Base-by-base conservation (phyloP, 2,888 invertebrate genomes). In the Monoplex corrugatus region DNA sequence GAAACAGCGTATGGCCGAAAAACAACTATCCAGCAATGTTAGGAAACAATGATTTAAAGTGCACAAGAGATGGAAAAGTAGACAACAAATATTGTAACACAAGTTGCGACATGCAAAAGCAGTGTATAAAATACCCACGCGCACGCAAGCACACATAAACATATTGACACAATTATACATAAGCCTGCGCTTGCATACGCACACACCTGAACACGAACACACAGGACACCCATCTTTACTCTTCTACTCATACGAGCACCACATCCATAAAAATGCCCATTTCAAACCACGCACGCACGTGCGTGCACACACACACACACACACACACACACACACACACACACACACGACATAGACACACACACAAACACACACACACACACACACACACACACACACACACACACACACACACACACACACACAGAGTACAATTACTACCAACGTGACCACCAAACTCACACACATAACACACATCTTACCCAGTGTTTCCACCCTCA, bases 391-490 rank as follows among this genome's bases (percentile, higher is more conserved):
- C 23, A 63, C 35, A 16, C n/a, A 78, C n/a, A 78, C n/a, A 78
- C n/a, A 78, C n/a, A 78, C n/a, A 78, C n/a, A 78, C 5, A 78
- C 35, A 78, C 35, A 88, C 89, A 96, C 94, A 2, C 78, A 32
- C 35, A n/a, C 78, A 78, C 78, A n/a, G n/a, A n/a, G n/a, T n/a
- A n/a, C n/a, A n/a, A n/a, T n/a, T n/a, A n/a, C n/a, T n/a, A n/a
- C n/a, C n/a, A n/a, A n/a, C n/a, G n/a, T n/a, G n/a, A n/a, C n/a
- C n/a, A n/a, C n/a, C n/a, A n/a, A n/a, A 78, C 35, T 32, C 78
- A 78, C 35, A 78, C 78, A 32, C 78, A 23, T 35, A 78, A n/a
- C 78, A 40, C 78, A 40, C 78, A 78, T n/a, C n/a, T n/a, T n/a
- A n/a, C n/a, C n/a, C n/a, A n/a, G n/a, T n/a, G n/a, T n/a, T n/a